phyloP scores from a whole-genome alignment of 2,113 vertebrate genomes.

The Picathartes gymnocephalus region DNA sequence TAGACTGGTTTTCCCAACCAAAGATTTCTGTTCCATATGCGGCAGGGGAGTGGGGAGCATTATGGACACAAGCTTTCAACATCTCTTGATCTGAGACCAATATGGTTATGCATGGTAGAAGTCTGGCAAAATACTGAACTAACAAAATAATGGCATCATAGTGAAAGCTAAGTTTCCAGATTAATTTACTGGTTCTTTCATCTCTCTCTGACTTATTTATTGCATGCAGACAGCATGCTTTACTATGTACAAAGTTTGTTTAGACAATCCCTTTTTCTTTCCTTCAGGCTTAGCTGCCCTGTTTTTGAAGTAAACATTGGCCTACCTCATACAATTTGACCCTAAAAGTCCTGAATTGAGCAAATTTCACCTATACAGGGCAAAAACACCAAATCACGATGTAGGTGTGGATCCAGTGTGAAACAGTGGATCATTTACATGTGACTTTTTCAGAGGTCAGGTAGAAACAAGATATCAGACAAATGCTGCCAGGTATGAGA shows the following conservation, averaged over 20 bases:
- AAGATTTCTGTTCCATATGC: background rate
- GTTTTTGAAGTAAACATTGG: background rate
- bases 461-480: background rate
- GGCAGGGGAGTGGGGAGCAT: fast-evolving
- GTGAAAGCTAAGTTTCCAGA: background rate
- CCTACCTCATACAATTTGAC: background rate
- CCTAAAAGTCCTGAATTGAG: background rate
- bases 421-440: background rate
- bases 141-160: background rate
- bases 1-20: background rate
- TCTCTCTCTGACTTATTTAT: background rate
- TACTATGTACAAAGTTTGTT: background rate
- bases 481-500: background rate
- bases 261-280: background rate
- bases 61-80: background rate
- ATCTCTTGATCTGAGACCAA: background rate
- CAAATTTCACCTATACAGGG: fast-evolving
- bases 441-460: background rate
- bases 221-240: background rate
- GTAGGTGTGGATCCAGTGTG: background rate
- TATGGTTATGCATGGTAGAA: background rate
- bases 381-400: background rate
- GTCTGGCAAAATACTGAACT: background rate
- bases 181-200: background rate
- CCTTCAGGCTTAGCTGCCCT: background rate